Evolutionary conservation across 2,888 invertebrate genomes (phyloP).

Genomic region (Dinocampus coccinellae): DNA sequence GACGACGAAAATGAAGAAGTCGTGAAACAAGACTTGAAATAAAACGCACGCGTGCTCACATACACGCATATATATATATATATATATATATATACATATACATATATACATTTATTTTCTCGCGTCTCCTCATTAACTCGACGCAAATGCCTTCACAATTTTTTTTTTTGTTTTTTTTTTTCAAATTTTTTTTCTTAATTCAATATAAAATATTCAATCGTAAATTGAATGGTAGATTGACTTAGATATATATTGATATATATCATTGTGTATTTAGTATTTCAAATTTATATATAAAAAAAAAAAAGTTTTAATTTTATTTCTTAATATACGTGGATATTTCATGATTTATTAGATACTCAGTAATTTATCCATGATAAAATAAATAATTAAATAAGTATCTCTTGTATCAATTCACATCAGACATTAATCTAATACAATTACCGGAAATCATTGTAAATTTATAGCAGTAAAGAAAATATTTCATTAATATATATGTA

Average conservation of each 20-base stretch:
- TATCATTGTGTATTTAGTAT: neutral
- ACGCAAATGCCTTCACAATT: neutral
- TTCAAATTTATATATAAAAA: no score
- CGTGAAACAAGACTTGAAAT: neutral
- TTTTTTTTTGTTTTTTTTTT: neutral
- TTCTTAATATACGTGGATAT: neutral
- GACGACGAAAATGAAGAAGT: neutral
- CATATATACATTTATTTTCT: neutral
- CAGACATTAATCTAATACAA: constrained; percentile 66
- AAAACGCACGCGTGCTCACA: neutral
- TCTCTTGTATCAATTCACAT: constrained; percentile 36
- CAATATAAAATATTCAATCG: neutral
- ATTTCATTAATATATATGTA: constrained; percentile 22
- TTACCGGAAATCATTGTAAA: constrained; percentile 59
- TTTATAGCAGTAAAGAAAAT: constrained; percentile 53
- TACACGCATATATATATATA: no score
- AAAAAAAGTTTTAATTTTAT: neutral
- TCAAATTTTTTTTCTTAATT: no score
- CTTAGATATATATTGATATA: no score
- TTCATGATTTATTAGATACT: constrained; percentile 17
- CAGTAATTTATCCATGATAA: constrained; percentile 29
- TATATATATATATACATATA: no score
- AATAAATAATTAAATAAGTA: constrained; percentile 10
- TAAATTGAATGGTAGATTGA: neutral
- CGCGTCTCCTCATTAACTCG: neutral